phyloP scores from a whole-genome alignment of 1,140 invertebrate genomes.

The Drosophila auraria region DNA sequence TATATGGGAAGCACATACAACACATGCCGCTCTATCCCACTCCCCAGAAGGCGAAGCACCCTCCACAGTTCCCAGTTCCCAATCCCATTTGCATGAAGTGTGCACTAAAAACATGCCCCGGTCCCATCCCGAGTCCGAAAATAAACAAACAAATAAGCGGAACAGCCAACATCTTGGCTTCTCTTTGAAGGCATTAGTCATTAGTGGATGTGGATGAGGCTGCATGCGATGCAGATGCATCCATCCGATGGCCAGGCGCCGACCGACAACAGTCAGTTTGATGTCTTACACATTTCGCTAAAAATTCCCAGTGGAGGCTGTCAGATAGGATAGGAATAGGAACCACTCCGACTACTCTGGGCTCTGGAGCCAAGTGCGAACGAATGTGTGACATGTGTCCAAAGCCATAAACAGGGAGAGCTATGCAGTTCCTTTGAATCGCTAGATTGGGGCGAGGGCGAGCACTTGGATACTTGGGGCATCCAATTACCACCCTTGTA shows the following conservation, averaged over 20 bases:
- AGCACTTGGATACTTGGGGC: constrained; percentile 1
- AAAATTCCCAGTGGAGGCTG: constrained; percentile 19
- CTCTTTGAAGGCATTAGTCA: constrained; percentile 72
- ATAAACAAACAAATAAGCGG: constrained; percentile 73
- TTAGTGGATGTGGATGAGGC: constrained; percentile 47
- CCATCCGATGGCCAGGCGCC: constrained; percentile 21
- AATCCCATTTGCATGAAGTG: constrained; percentile 69
- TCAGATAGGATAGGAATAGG: constrained; percentile 14
- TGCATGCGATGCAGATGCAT: constrained; percentile 23
- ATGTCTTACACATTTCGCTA: constrained; percentile 59
- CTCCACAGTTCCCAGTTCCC: constrained; percentile 18
- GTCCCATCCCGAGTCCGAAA: constrained; percentile 53
- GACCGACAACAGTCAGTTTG: constrained; percentile 33
- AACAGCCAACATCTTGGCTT: constrained; percentile 60
- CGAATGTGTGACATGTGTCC: constrained; percentile 67
- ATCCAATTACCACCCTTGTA: constrained; percentile 31
- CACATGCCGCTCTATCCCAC: constrained; percentile 43
- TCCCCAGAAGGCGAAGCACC: constrained; percentile 8
- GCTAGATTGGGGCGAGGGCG: background rate
- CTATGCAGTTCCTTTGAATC: constrained; percentile 21
- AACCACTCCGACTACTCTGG: background rate
- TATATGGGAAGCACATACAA: constrained; percentile 13
- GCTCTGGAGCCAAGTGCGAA: constrained; percentile 54
- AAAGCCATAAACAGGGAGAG: constrained; percentile 20
- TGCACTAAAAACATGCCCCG: constrained; percentile 38